Conservation (phyloP, 2,888 invertebrate genomes). For the Andrena camellia region DNA sequence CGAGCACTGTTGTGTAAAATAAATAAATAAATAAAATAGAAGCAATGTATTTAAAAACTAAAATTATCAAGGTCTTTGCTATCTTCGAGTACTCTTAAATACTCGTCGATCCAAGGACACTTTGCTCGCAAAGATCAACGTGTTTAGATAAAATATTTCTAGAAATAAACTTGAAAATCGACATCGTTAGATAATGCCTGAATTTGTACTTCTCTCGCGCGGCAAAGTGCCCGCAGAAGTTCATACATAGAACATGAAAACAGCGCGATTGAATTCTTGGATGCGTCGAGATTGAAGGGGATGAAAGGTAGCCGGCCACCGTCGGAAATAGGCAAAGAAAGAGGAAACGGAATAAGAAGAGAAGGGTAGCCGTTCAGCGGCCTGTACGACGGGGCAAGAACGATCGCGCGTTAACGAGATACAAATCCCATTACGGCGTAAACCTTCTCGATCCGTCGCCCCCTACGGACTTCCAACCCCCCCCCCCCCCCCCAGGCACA, state of each 20-base stretch:
- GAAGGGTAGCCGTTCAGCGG: conserved; percentile 71
- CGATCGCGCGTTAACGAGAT: conserved; percentile 85
- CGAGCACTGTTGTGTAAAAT: background rate
- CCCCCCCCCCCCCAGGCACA: conserved; percentile 75
- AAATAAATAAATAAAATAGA: too few species aligned
- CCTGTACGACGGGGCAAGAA: conserved; percentile 81
- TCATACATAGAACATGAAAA: conserved; percentile 42
- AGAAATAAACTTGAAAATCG: too few species aligned
- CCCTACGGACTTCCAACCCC: conserved; percentile 81
- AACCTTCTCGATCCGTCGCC: conserved; percentile 84
- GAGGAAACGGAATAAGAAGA: conserved; percentile 50
- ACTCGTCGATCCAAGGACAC: too few species aligned
- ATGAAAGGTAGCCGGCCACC: conserved; percentile 51
- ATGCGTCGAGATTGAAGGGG: background rate
- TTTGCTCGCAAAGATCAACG: too few species aligned
- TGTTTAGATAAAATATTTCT: too few species aligned
- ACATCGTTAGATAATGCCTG: too few species aligned
- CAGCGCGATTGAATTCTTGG: conserved; percentile 75
- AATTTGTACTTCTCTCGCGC: too few species aligned
- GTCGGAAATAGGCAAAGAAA: conserved; percentile 58
- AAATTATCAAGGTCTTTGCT: too few species aligned
- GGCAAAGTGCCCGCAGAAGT: too few species aligned
- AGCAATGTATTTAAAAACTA: too few species aligned
- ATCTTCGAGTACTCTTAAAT: too few species aligned
- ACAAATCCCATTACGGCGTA: conserved; percentile 85